These are phyloP conservation scores for Chrysodeixis includens DNA, from an alignment of 2,888 invertebrate species.

Conservation along the genomic window DNA sequence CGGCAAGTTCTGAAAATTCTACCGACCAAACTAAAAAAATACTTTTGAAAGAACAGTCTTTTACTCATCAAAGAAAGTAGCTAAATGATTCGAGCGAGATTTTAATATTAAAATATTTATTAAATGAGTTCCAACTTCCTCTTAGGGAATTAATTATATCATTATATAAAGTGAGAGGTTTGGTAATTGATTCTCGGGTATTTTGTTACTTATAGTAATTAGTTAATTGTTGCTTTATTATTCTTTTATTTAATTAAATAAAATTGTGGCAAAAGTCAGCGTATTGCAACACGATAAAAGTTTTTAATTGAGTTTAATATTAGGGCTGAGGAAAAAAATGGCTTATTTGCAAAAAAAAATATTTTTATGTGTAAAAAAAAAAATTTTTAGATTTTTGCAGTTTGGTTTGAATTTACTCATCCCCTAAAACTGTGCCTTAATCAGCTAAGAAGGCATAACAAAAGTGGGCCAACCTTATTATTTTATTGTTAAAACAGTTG, in stretches of 20 bases:
- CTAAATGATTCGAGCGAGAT: conserved; percentile 19
- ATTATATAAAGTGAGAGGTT: background rate
- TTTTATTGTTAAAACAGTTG: conserved; percentile 57
- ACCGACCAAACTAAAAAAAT: conserved; percentile 36
- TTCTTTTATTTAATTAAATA: no score
- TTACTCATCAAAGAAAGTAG: conserved; percentile 37
- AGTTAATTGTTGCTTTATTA: no score
- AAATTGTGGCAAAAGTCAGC: no score
- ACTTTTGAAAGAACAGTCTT: conserved; percentile 25
- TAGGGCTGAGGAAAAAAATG: no score
- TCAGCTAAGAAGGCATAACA: conserved; percentile 40
- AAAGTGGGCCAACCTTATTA: conserved; percentile 45
- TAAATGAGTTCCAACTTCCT: conserved; percentile 15
- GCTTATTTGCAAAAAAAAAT: no score
- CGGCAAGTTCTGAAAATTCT: conserved; percentile 41
- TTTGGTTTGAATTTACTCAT: no score
- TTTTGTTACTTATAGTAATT: background rate
- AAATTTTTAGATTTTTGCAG: no score
- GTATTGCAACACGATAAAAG: no score
- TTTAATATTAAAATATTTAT: conserved; percentile 46
- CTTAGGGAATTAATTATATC: conserved; percentile 16
- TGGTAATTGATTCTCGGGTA: background rate
- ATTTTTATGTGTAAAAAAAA: no score
- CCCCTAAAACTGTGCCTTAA: conserved; percentile 32
- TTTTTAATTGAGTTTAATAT: no score